Evolutionary conservation across 2,797 vertebrate genomes (phyloP).

Genomic region (Pogonophryne albipinna): DNA sequence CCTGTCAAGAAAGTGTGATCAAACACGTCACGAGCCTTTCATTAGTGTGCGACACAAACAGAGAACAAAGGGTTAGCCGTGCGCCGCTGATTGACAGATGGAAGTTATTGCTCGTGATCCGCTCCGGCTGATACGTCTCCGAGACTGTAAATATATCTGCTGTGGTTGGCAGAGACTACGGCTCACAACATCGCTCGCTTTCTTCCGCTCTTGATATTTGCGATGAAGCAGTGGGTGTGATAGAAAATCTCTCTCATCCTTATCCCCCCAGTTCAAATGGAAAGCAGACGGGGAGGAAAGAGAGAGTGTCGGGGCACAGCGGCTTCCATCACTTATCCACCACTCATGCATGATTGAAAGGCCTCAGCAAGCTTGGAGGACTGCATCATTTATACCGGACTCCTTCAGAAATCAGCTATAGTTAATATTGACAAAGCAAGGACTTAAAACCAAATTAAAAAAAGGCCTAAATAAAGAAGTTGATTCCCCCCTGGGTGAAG

Average conservation of each 20-base stretch:
- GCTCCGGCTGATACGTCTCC: constrained; percentile 51
- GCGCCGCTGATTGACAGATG: constrained; percentile 56
- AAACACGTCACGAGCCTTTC: constrained; percentile 43
- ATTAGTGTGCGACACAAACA: constrained; percentile 24
- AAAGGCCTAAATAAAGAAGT: constrained; percentile 76
- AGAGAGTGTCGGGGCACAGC: constrained; percentile 72
- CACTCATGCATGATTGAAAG: constrained; percentile 85
- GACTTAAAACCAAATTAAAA: constrained; percentile 54
- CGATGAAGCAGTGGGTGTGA: constrained; percentile 73
- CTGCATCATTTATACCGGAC: constrained; percentile 77
- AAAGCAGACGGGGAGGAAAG: constrained; percentile 71
- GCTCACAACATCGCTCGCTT: constrained; percentile 64
- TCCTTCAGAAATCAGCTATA: constrained; percentile 73
- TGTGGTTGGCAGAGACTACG: constrained; percentile 53
- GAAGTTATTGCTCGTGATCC: constrained; percentile 55
- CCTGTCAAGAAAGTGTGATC: constrained; percentile 32
- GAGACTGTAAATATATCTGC: constrained; percentile 57
- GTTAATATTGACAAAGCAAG: constrained; percentile 81
- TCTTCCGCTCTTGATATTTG: constrained; percentile 68
- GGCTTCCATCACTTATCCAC: constrained; percentile 80
- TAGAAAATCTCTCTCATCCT: constrained; percentile 76
- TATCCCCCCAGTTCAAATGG: constrained; percentile 71
- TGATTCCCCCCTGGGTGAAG: constrained; percentile 66
- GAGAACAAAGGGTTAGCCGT: constrained; percentile 39
- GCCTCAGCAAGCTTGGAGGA: constrained; percentile 71